Evolutionary conservation across 2,113 vertebrate species (phyloP).

Genomic region (Sceloporus tristichus): DNA sequence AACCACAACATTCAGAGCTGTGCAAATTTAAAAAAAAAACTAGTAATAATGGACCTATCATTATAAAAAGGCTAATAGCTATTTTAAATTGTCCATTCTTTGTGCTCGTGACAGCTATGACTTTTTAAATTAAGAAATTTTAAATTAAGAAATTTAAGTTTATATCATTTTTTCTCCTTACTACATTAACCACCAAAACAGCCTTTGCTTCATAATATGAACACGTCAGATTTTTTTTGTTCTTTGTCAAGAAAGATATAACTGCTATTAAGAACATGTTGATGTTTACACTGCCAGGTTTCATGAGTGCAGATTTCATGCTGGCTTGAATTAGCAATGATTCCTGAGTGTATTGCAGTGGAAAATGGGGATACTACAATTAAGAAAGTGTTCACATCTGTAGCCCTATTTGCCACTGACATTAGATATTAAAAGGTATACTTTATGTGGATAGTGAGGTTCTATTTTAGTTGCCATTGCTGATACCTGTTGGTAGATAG

Average conservation of each 20-base stretch:
- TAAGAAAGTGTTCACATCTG: neutral
- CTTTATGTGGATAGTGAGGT: neutral
- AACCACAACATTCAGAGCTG: neutral
- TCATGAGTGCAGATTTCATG: neutral
- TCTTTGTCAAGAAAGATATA: neutral
- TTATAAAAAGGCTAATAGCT: slow-evolving; percentile 6
- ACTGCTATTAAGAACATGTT: neutral
- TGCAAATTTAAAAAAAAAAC: slow-evolving; percentile 2
- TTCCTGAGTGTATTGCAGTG: neutral
- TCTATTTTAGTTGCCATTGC: neutral
- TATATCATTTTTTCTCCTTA: neutral
- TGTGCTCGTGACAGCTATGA: neutral
- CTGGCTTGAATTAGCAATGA: neutral
- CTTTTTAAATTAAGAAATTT: neutral
- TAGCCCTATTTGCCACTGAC: neutral
- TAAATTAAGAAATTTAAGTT: slow-evolving; percentile 3
- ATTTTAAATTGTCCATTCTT: neutral
- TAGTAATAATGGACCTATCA: neutral
- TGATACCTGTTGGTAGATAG: neutral
- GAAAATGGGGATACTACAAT: neutral
- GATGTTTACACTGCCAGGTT: neutral
- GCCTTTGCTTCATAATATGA: neutral
- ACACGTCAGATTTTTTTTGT: neutral
- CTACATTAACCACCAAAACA: slow-evolving; percentile 15
- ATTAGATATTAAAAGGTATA: neutral